Conservation (phyloP, 2,797 vertebrate genomes). For the Scomberomorus guttatus region DNA sequence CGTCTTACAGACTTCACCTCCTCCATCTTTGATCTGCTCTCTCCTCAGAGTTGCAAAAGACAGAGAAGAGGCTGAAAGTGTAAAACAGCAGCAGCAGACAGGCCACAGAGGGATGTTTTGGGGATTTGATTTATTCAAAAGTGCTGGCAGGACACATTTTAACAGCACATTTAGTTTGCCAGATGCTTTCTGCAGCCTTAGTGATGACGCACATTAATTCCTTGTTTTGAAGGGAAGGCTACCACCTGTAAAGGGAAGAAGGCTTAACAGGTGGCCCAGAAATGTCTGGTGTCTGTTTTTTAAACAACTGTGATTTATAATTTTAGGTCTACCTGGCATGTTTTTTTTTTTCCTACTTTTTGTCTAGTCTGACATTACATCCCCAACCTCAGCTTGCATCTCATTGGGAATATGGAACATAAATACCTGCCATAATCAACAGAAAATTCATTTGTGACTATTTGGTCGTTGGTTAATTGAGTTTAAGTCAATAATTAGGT, state of each 20-base stretch:
- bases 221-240: constrained; percentile 15
- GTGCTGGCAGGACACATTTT: constrained; percentile 46
- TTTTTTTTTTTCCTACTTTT: not conserved
- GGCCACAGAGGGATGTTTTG: constrained; percentile 22
- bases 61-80: constrained; percentile 12
- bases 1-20: constrained; percentile 37
- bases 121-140: constrained; percentile 46
- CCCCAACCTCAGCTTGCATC: too few relatives aligned
- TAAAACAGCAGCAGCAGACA: constrained; percentile 22
- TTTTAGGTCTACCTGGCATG: not conserved
- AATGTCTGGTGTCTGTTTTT: constrained; percentile 9
- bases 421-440: too few relatives aligned
- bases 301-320: not conserved
- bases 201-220: constrained; percentile 14
- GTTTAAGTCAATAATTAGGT: too few relatives aligned
- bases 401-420: too few relatives aligned
- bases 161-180: constrained; percentile 22
- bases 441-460: too few relatives aligned
- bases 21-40: constrained; percentile 55
- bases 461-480: not conserved
- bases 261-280: not conserved
- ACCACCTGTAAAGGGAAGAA: not conserved
- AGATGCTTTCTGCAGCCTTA: constrained; percentile 22
- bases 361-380: too few relatives aligned
- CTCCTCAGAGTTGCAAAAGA: constrained; percentile 31